A percentile compares a stretch with the other conserved stretches of the same genome.
These are phyloP conservation scores for Sisor rabdophorus DNA, from an alignment of 2,113 vertebrate species.

Conservation along the genomic window DNA sequence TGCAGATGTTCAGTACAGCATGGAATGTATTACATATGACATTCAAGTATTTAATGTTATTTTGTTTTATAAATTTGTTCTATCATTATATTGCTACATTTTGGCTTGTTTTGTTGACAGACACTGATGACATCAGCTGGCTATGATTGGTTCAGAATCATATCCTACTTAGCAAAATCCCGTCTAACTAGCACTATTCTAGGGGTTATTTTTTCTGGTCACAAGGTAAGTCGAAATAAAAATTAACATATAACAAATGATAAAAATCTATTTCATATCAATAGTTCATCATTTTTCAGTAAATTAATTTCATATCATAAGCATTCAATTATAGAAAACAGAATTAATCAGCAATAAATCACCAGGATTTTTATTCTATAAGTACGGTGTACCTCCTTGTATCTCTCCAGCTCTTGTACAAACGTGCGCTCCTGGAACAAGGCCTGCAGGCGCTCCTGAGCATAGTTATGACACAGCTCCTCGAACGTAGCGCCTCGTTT, in stretches of 20 bases:
- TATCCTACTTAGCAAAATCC: no score
- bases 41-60: no score
- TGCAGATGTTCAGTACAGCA: no score
- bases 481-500: constrained; percentile 89
- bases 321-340: neutral
- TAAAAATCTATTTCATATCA: neutral
- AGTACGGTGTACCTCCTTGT: constrained; percentile 83
- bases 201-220: neutral
- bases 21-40: no score
- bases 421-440: constrained; percentile 92
- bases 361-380: neutral
- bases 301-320: neutral
- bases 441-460: constrained; percentile 91
- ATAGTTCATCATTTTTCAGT: no score
- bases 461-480: constrained; percentile 96
- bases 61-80: no score
- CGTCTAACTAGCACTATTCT: neutral
- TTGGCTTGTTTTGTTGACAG: no score
- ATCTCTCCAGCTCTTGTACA: constrained; percentile 85
- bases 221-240: constrained; percentile 33
- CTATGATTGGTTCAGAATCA: no score
- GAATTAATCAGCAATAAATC: neutral
- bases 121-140: no score
- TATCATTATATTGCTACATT: no score
- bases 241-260: constrained; percentile 1